Conservation (phyloP, 2,888 invertebrate genomes). For the Ischnura elegans region DNA sequence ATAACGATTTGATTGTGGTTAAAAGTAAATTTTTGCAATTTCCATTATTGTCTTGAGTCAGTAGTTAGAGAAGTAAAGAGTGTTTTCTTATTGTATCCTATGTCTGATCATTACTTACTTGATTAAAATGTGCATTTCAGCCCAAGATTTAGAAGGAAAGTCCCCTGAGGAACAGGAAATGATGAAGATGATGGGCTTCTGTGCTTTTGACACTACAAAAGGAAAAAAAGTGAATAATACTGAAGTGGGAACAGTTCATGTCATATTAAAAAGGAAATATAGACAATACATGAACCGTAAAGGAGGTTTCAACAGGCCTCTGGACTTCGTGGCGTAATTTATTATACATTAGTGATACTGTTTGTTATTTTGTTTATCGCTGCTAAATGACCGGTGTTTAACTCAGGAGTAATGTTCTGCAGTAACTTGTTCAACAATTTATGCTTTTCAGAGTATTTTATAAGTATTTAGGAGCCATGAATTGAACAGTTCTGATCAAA, state of each 20-base stretch:
- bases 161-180: constrained; percentile 95
- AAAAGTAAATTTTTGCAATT: too few relatives aligned
- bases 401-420: constrained; percentile 49
- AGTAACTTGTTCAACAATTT: not conserved
- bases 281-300: constrained; percentile 99
- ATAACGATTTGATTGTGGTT: too few relatives aligned
- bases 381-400: not conserved
- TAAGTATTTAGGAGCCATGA: constrained; percentile 2
- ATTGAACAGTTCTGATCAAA: constrained; percentile 28
- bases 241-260: constrained; percentile 96
- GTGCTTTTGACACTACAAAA: constrained; percentile 97
- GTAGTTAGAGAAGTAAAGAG: too few relatives aligned
- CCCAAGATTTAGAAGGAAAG: constrained; percentile 94
- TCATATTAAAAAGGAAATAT: constrained; percentile 96
- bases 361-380: constrained; percentile 69
- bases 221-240: constrained; percentile 97
- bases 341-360: constrained; percentile 29
- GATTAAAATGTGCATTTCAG: constrained; percentile 77
- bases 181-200: constrained; percentile 98
- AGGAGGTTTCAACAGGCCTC: constrained; percentile 98
- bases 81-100: too few relatives aligned
- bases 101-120: too few relatives aligned
- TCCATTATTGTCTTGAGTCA: too few relatives aligned
- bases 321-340: constrained; percentile 94
- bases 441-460: not conserved